Conservation (phyloP, 2,797 vertebrate genomes). For the Urocyon cinereoargenteus region DNA sequence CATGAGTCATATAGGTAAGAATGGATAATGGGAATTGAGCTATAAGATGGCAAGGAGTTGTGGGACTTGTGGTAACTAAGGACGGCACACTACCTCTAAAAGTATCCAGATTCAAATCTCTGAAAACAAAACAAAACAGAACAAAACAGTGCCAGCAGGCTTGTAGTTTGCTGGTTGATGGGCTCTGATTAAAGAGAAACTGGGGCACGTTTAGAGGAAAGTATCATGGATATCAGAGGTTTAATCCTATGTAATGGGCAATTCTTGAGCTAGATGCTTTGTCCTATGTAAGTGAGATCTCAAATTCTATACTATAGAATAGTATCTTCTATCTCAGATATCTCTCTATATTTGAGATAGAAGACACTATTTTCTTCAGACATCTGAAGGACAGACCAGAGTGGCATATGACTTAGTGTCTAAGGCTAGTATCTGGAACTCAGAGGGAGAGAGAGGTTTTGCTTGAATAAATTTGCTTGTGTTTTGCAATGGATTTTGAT, state of each 20-base stretch:
- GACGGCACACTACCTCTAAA: background rate
- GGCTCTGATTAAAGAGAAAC: background rate
- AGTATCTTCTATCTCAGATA: no score
- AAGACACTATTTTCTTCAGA: background rate
- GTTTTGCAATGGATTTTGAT: slow-evolving; percentile 19
- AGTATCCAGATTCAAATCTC: background rate
- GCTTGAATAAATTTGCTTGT: background rate
- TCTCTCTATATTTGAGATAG: no score
- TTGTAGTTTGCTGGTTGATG: background rate
- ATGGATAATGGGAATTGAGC: background rate
- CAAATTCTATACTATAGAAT: background rate
- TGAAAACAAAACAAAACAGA: background rate
- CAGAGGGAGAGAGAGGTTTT: background rate
- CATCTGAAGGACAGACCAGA: background rate
- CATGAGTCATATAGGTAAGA: background rate
- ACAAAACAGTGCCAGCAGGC: background rate
- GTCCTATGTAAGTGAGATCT: background rate
- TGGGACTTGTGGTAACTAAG: background rate
- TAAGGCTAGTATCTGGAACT: background rate
- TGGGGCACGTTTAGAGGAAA: background rate
- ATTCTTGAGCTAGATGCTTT: background rate
- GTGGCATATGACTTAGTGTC: background rate
- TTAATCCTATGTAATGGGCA: background rate
- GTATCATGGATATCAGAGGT: background rate
- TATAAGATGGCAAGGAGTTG: background rate